Conservation (phyloP, 2,113 vertebrate species). For the Lagopus leucura region DNA sequence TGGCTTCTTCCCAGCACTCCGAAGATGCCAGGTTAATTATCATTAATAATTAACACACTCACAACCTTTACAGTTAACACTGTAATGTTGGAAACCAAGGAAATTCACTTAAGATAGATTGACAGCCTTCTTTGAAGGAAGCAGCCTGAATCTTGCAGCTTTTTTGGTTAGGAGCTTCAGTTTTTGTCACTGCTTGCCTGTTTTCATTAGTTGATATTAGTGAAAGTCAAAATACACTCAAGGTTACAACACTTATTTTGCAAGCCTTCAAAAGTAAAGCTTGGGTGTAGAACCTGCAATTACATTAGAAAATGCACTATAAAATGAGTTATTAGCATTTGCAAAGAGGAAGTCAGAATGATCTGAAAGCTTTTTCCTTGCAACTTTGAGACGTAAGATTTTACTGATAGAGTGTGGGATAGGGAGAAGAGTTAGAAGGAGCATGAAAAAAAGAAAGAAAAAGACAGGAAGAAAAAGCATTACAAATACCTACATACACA, state of each 20-base stretch:
- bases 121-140: not conserved
- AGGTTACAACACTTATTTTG: not conserved
- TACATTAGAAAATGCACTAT: slow-evolving; percentile 26
- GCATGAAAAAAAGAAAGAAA: not conserved
- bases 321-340: slow-evolving; percentile 26
- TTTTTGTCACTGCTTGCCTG: not conserved
- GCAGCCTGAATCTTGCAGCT: not conserved
- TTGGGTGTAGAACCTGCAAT: slow-evolving; percentile 22
- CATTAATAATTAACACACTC: not conserved
- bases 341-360: not conserved
- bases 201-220: slow-evolving; percentile 18
- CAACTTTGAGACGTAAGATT: not conserved
- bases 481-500: not conserved
- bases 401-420: not conserved
- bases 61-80: not conserved
- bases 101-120: not conserved
- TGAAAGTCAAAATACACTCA: slow-evolving; percentile 15
- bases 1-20: not conserved
- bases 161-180: not conserved
- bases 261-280: not conserved
- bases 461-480: not conserved
- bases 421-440: not conserved
- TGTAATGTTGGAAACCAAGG: not conserved
- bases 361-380: not conserved
- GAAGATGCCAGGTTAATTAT: not conserved